Evolutionary conservation across 2,888 invertebrate genomes (phyloP), one percentile per base, ranked within the genome.

Genomic region (Blastobasis lacticolella): DNA sequence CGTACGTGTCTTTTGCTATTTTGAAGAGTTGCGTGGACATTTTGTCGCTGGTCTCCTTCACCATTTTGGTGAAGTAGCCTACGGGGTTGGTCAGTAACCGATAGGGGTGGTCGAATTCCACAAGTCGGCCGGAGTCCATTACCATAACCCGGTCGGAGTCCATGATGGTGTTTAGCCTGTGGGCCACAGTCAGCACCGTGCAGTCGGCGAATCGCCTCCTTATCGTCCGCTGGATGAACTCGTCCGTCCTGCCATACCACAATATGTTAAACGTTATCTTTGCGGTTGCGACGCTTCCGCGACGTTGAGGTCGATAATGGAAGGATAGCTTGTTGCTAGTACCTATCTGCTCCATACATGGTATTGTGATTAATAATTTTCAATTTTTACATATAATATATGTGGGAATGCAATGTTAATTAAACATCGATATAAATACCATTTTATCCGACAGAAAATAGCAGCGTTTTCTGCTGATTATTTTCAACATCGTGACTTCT

Each of bases 161-260:
- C 93, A 97, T 97, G 57, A 97, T 94, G 0, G 97, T 97, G 74
- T 97, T 93, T 38, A 98, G 88, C 45, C 97, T 90, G 81, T 97
- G 97, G 5, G 97, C 97, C 41, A 97, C 95, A 0, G 97, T 97
- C 44, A 97, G 80, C 6, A 97, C 96, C 0, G 97, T 96, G 76
- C 96, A 97, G 23, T 93, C 84, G 9, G 90, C 89, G 73, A 97
- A 97, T 67, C 94, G 94, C 44, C 88, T 89, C 52, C 96, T 89
- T 52, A 97, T 96, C 0, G 96, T 95, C 69, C 89, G 90, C 77
- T 96, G 97, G 65, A 97, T 97, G 53, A 97, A 88, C 47, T 90
- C 91, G 76, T 97, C 96, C 9, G 96, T 97, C 73, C 91, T 91
- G 72, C 36, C 81, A 81, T 10, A 40, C 23, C 23, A 23, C 23